These are phyloP conservation scores for Hyla sarda DNA, from an alignment of 2,113 vertebrate genomes.

Conservation along the genomic window DNA sequence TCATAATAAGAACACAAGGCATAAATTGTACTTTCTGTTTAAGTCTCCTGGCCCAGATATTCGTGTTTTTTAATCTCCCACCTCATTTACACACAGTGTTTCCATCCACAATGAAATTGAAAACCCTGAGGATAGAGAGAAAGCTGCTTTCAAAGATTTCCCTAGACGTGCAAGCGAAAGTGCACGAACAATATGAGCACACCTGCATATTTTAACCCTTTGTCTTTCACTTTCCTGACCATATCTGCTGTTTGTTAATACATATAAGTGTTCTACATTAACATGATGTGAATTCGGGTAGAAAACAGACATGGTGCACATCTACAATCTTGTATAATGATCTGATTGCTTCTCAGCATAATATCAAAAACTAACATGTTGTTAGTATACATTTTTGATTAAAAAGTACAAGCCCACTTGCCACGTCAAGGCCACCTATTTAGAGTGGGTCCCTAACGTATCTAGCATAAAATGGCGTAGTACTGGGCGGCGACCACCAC, in stretches of 20 bases:
- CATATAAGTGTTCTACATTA: not conserved
- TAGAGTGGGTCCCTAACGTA: too few species aligned
- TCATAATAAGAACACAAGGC: not conserved
- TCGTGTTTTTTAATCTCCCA: slow-evolving; percentile 19
- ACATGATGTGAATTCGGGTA: too few species aligned
- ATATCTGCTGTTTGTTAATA: not conserved
- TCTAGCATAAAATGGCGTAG: too few species aligned
- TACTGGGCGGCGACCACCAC: too few species aligned
- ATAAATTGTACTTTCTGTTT: not conserved
- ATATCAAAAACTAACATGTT: too few species aligned
- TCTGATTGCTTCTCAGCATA: too few species aligned
- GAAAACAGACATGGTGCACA: too few species aligned
- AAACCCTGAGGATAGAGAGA: slow-evolving; percentile 31
- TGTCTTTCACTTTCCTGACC: not conserved
- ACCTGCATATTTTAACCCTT: slow-evolving; percentile 13
- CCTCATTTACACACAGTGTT: slow-evolving; percentile 37
- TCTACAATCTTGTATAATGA: too few species aligned
- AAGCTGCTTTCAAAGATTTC: slow-evolving; percentile 25
- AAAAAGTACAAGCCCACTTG: too few species aligned
- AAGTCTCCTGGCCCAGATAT: slow-evolving; percentile 11
- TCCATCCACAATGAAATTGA: slow-evolving; percentile 31
- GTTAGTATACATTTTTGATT: too few species aligned
- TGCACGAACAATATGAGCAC: not conserved
- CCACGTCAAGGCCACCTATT: too few species aligned
- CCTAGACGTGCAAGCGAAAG: slow-evolving; percentile 1